Evolutionary conservation across 2,113 vertebrate genomes (phyloP).

Genomic region (Paradisaea rubra): DNA sequence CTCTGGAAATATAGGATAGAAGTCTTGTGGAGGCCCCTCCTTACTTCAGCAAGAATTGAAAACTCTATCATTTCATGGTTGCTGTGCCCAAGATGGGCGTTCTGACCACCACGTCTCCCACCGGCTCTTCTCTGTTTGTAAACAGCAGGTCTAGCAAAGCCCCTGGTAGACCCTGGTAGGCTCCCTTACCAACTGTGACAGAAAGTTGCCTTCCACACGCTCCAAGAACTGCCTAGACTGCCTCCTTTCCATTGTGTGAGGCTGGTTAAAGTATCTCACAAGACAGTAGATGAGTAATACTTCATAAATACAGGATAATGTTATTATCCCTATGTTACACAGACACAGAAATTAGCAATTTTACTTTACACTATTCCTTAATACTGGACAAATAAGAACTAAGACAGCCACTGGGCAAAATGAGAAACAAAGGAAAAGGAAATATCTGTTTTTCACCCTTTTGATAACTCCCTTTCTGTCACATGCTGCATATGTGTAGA

Average conservation of each 20-base stretch:
- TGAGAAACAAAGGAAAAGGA: neutral
- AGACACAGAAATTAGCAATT: neutral
- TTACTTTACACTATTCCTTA: neutral
- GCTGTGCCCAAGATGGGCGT: too few species aligned
- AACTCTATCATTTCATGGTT: neutral
- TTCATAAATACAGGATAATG: neutral
- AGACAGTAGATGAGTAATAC: neutral
- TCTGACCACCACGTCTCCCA: neutral
- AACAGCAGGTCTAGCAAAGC: neutral
- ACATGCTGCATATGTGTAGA: neutral
- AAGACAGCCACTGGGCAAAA: neutral
- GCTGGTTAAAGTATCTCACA: neutral
- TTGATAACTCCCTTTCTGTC: neutral
- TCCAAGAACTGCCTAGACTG: neutral
- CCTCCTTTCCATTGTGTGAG: neutral
- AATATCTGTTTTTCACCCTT: neutral
- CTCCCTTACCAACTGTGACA: neutral
- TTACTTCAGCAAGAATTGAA: neutral
- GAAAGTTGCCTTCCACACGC: rapidly evolving
- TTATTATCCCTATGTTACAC: neutral
- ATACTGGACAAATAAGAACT: neutral
- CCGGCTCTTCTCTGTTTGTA: neutral
- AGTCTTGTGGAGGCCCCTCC: neutral
- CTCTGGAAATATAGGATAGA: neutral
- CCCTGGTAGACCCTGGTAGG: neutral